phyloP scores from a whole-genome alignment of 2,888 invertebrate genomes.

The Pachliopta kotzebuea region DNA sequence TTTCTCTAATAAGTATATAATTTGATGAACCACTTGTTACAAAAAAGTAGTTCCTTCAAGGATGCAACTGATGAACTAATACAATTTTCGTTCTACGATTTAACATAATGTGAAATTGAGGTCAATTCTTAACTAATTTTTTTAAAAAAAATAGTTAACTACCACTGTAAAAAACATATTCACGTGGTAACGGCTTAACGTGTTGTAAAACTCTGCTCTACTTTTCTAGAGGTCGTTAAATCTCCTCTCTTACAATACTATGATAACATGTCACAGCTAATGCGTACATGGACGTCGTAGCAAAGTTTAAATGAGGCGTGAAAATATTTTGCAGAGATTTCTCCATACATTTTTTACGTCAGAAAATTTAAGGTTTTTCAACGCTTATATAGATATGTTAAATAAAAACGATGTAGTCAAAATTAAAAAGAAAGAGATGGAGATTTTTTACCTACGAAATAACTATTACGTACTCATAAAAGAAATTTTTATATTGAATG shows the following conservation, averaged over 20 bases:
- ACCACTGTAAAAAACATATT: not conserved
- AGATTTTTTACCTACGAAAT: too few species aligned
- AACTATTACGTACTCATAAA: too few species aligned
- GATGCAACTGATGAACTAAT: constrained; percentile 21
- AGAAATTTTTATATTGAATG: too few species aligned
- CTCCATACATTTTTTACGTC: not conserved
- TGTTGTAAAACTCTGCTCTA: constrained; percentile 20
- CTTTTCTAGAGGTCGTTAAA: constrained; percentile 50
- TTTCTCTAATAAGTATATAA: constrained; percentile 7
- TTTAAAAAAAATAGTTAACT: not conserved
- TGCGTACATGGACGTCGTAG: constrained; percentile 1
- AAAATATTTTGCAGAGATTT: constrained; percentile 4
- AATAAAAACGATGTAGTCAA: too few species aligned
- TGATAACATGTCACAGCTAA: constrained; percentile 46
- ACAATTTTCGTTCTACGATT: not conserved
- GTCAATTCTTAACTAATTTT: too few species aligned
- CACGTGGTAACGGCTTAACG: not conserved
- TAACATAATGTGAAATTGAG: not conserved
- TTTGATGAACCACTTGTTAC: constrained; percentile 13
- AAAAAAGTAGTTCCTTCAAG: constrained; percentile 20
- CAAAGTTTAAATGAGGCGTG: not conserved
- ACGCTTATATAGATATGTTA: not conserved
- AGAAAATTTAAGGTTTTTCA: not conserved
- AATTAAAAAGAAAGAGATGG: too few species aligned
- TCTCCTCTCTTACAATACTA: constrained; percentile 58